Evolutionary conservation across 2,888 invertebrate genomes (phyloP).

Genomic region (Xestobium rufovillosum): DNA sequence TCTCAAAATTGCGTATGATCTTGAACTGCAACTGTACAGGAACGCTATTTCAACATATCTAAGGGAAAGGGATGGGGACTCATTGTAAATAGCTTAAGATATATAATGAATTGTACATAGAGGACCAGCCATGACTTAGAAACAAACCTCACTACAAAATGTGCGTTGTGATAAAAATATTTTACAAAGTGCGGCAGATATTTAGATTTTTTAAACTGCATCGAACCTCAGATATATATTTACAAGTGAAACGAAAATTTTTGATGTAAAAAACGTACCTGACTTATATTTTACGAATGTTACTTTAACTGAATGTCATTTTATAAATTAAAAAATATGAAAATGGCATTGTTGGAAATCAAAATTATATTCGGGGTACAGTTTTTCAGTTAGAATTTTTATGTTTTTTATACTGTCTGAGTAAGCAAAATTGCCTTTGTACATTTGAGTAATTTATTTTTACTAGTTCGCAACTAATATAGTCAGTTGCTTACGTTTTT

Average conservation of each 20-base stretch:
- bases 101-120: slow-evolving; percentile 33
- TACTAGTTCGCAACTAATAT: slow-evolving; percentile 27
- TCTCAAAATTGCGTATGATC: slow-evolving; percentile 36
- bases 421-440: slow-evolving; percentile 20
- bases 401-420: slow-evolving; percentile 15
- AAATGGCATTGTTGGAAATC: slow-evolving; percentile 25
- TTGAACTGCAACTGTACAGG: slow-evolving; percentile 30
- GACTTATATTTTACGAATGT: slow-evolving; percentile 41
- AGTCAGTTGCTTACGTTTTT: slow-evolving; percentile 29
- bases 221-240: slow-evolving; percentile 9
- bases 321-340: too few relatives aligned
- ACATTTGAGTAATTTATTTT: slow-evolving; percentile 28
- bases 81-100: slow-evolving; percentile 37
- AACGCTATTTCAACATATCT: slow-evolving; percentile 28
- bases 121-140: slow-evolving; percentile 38
- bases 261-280: slow-evolving; percentile 37
- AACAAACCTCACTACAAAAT: slow-evolving; percentile 26
- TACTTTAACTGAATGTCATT: slow-evolving; percentile 21
- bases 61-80: slow-evolving; percentile 21
- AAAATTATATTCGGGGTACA: slow-evolving; percentile 29
- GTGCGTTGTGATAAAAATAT: slow-evolving; percentile 33
- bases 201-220: too few relatives aligned
- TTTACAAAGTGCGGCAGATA: slow-evolving; percentile 29
- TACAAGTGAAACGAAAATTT: slow-evolving; percentile 5
- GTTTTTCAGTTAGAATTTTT: slow-evolving; percentile 23